A percentile compares a stretch with the other conserved stretches of the same genome.
phyloP scores from a whole-genome alignment of 2,888 invertebrate species.

The Dioctria rufipes region DNA sequence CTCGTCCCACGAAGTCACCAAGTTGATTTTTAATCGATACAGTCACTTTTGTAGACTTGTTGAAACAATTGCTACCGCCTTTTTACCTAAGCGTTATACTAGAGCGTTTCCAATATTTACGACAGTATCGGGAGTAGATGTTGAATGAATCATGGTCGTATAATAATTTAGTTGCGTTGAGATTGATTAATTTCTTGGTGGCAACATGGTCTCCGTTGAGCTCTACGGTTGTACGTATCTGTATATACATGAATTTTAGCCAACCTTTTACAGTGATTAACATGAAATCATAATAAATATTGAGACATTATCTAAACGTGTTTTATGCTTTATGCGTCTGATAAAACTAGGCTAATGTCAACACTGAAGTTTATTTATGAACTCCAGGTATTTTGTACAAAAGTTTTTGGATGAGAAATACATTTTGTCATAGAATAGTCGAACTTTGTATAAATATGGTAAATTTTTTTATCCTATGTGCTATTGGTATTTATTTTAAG shows the following conservation, averaged over 20 bases:
- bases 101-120: constrained; percentile 44
- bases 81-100: constrained; percentile 14
- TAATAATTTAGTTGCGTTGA: background rate
- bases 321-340: constrained; percentile 41
- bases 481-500: too few species aligned
- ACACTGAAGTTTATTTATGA: constrained; percentile 9
- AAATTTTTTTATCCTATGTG: too few species aligned
- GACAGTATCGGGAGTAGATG: constrained; percentile 34
- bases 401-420: background rate
- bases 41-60: constrained; percentile 10
- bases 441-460: too few species aligned
- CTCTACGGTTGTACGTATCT: background rate
- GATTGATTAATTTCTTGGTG: constrained; percentile 30
- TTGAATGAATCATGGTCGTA: constrained; percentile 24
- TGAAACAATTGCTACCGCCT: constrained; percentile 41
- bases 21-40: constrained; percentile 38
- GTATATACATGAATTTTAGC: constrained; percentile 17
- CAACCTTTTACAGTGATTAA: constrained; percentile 21
- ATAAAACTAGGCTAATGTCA: constrained; percentile 43
- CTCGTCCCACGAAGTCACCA: constrained; percentile 17
- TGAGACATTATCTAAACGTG: constrained; percentile 9
- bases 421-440: too few species aligned
- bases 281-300: constrained; percentile 42
- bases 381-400: background rate
- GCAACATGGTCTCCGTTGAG: background rate